Conservation (phyloP, 2,797 vertebrate species). For the Clarias platycephalus region DNA sequence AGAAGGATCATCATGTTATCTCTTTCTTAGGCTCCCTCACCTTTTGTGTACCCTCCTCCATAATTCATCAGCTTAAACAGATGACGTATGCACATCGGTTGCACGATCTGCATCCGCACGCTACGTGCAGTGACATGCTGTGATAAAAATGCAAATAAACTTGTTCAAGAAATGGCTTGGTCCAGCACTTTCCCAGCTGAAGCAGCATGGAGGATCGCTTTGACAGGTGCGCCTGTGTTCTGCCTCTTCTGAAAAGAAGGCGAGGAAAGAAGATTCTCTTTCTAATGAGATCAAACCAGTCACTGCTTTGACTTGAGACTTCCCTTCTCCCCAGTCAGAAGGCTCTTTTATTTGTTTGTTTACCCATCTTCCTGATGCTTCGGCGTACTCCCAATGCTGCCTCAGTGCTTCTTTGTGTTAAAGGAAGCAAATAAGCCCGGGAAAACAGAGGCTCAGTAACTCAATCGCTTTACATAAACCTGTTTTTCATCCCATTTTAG, state of each 20-base stretch:
- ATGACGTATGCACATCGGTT: slow-evolving; percentile 61
- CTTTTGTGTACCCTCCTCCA: slow-evolving; percentile 62
- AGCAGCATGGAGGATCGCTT: slow-evolving; percentile 27
- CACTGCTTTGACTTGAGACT: slow-evolving; percentile 21
- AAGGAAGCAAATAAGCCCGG: slow-evolving; percentile 20
- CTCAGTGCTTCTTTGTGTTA: slow-evolving; percentile 22
- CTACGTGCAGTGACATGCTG: neutral
- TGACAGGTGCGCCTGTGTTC: slow-evolving; percentile 46
- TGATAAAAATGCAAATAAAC: slow-evolving; percentile 70
- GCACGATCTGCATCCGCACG: neutral
- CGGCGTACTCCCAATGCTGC: slow-evolving; percentile 4
- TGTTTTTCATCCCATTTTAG: neutral
- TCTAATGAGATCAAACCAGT: slow-evolving; percentile 49
- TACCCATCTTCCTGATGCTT: slow-evolving; percentile 22
- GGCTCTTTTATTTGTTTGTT: slow-evolving; percentile 28
- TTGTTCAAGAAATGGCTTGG: slow-evolving; percentile 64
- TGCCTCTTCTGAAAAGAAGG: slow-evolving; percentile 5
- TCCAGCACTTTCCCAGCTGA: slow-evolving; percentile 58
- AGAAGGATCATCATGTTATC: slow-evolving; percentile 47
- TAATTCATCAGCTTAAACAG: slow-evolving; percentile 68
- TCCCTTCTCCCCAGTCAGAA: slow-evolving; percentile 1
- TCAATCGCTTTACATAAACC: slow-evolving; percentile 1
- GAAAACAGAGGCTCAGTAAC: slow-evolving; percentile 21
- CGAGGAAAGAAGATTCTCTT: slow-evolving; percentile 40
- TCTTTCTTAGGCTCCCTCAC: slow-evolving; percentile 53